Base-by-base conservation (phyloP, 2,888 invertebrate species). In the Lepidonotus clava region DNA sequence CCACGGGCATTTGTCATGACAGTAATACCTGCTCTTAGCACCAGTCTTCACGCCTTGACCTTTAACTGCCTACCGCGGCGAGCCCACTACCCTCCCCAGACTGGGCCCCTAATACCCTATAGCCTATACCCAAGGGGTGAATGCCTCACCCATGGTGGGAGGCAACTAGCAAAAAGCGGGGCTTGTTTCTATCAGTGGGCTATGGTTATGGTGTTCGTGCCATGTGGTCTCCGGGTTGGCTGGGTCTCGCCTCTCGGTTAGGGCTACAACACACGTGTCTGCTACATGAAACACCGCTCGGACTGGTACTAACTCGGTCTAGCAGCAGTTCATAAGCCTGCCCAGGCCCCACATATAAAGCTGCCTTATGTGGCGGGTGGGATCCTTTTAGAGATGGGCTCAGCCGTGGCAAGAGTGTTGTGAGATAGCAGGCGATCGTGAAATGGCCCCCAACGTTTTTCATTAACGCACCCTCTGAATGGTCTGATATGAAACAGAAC, bases 121-220 rank as follows among this genome's bases (percentile, higher is more conserved):
- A 61, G 28, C 61, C 24, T 24, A 11, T n/a, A 28, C 11, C 28
- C 61, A 28, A 24, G 5, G 28, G 14, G 61, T 28, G 28, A 61
- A 61, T 11, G 2, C 61, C 61, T 56, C 46, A 11, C 28, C 28
- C 61, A 61, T n/a, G 61, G n/a, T n/a, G n/a, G n/a, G 11, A 61
- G 61, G 28, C 61, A 61, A 24, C 28, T 24, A 61, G 28, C 61
- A 61, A 61, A 61, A 61, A 61, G 28, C n/a, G 21, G 28, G 61
- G 24, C 61, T 61, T 61, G 61, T 61, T 61, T 61, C 61, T 28
- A 61, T 61, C 61, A 61, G 61, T 61, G 4, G 28, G 28, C 61
- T 32, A 28, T n/a, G n/a, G n/a, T n/a, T n/a, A n/a, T n/a, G n/a
- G 61, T 61, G 61, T 61, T 61, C 61, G 5, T 8, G 5, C n/a